phyloP scores from a whole-genome alignment of 2,797 vertebrate genomes.

The Sylvilagus floridanus region DNA sequence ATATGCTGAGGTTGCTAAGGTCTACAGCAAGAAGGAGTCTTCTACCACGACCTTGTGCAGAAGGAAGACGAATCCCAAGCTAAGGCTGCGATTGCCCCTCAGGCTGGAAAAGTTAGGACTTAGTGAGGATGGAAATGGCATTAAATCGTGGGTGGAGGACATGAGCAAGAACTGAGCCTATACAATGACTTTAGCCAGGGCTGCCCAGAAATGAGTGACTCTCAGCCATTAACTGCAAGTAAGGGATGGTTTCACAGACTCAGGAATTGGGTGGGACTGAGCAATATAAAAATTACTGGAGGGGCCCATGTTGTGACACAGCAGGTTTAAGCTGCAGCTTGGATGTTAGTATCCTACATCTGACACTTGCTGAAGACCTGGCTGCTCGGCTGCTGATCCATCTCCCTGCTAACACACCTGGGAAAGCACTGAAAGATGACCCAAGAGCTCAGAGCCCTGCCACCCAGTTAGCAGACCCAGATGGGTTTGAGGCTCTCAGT shows the following conservation, averaged over 20 bases:
- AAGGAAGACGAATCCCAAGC: neutral
- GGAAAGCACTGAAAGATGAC: too few relatives aligned
- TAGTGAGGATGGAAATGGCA: neutral
- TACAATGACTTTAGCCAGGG: neutral
- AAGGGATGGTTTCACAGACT: neutral
- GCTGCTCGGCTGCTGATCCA: too few relatives aligned
- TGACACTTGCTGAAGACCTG: too few relatives aligned
- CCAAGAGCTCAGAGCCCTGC: too few relatives aligned
- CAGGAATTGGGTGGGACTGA: neutral
- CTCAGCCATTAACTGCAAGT: neutral
- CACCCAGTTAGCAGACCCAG: too few relatives aligned
- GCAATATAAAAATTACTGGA: neutral
- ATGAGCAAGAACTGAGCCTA: neutral
- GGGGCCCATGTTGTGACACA: too few relatives aligned
- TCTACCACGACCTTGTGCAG: neutral
- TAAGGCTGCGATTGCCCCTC: neutral
- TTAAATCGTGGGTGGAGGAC: neutral
- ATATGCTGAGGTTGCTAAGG: too few relatives aligned
- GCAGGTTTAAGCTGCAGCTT: too few relatives aligned
- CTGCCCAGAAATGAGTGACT: neutral
- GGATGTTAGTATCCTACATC: too few relatives aligned
- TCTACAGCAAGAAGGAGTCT: neutral
- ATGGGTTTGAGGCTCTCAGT: too few relatives aligned
- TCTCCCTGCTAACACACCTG: too few relatives aligned
- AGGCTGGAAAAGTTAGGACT: neutral